Base-by-base conservation (phyloP, 2,888 invertebrate genomes). In the Linhomoeus sp. region DNA sequence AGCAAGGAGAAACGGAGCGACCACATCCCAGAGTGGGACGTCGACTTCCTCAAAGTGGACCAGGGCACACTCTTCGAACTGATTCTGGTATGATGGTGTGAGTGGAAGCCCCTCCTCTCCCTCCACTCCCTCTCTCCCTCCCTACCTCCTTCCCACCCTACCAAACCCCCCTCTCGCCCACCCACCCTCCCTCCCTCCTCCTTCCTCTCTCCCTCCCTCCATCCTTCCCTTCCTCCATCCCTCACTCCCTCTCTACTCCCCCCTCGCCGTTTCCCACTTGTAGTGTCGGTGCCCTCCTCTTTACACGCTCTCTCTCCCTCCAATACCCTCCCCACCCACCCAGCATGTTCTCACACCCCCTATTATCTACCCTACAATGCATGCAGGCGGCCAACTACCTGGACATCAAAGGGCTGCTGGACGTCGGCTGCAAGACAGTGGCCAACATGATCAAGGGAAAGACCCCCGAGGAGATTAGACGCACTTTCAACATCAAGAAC, bases 21-120 rank as follows among this genome's bases (percentile, higher is more conserved):
- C 66, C 94, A 97, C 64, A 97, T 97, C 56, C 85, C 85, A 24
- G 86, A 87, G 0, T 97, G 97, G 97, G 97, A 97, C 72, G 86
- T 88, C 0, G 94, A 97, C 67, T 97, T 97, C 63, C 71, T 99
- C 12, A 97, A 97, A 74, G 92, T 94, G 25, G 88, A 88, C 66
- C 87, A 88, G 66, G 86, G 85, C 49, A 88, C 87, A 1, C 70
- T 90, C 17, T 88, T 88, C 64, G 88, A 90, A 70, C 70, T 90
- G 41, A 90, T 90, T 59, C 70, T 90, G 62, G 70, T 73, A 62
- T 7, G 41, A n/a, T n/a, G n/a, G n/a, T n/a, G n/a, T n/a, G n/a
- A n/a, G n/a, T n/a, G n/a, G n/a, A n/a, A n/a, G n/a, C n/a, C n/a
- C n/a, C n/a, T n/a, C n/a, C n/a, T n/a, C n/a, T n/a, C n/a, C n/a